These are phyloP conservation scores for Hucho hucho DNA, from an alignment of 2,113 vertebrate genomes.

Conservation along the genomic window DNA sequence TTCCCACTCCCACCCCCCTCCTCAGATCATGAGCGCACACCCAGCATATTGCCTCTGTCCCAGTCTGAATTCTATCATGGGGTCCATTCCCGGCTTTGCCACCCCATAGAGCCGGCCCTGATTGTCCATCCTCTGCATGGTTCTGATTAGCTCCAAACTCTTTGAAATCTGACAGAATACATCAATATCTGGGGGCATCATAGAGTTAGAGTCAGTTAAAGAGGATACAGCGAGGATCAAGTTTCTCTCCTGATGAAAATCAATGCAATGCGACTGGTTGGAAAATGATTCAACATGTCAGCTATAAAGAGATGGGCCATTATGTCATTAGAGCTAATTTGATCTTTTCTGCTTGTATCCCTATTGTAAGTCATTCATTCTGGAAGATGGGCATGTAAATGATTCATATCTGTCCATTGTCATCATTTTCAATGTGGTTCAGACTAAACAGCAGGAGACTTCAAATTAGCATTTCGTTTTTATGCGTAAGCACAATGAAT, in stretches of 20 bases:
- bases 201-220: constrained; percentile 46
- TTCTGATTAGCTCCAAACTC: constrained; percentile 68
- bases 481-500: neutral
- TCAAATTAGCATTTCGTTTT: constrained; percentile 4
- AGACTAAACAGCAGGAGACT: constrained; percentile 22
- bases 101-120: constrained; percentile 23
- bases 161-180: constrained; percentile 71
- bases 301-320: constrained; percentile 64
- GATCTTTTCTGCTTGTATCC: constrained; percentile 58
- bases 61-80: no score
- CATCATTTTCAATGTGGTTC: constrained; percentile 55
- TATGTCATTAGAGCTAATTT: constrained; percentile 74
- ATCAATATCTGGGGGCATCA: constrained; percentile 71
- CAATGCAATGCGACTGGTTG: constrained; percentile 65
- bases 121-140: constrained; percentile 59
- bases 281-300: constrained; percentile 73
- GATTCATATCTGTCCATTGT: constrained; percentile 63
- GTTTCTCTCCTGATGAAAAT: constrained; percentile 73
- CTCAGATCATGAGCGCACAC: no score
- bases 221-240: constrained; percentile 56
- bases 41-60: no score
- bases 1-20: no score
- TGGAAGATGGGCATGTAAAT: constrained; percentile 51
- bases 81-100: constrained; percentile 17
- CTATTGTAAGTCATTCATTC: constrained; percentile 65